phyloP scores from a whole-genome alignment of 2,113 vertebrate species.

The Sarotherodon lohbergeri region DNA sequence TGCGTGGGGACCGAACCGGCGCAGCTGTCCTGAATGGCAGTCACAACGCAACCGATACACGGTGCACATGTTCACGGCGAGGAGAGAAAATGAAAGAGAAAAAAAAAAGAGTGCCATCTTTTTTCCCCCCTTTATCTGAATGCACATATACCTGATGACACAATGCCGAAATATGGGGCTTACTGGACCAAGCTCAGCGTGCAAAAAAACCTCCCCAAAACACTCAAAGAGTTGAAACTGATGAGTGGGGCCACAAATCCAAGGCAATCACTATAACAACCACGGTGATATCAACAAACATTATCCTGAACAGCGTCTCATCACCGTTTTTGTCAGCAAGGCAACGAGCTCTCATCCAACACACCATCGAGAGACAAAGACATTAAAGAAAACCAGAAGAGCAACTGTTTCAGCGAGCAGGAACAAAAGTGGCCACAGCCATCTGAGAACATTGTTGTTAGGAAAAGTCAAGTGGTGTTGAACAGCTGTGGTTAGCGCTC shows the following conservation, averaged over 20 bases:
- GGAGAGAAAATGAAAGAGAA: background rate
- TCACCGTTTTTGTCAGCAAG: background rate
- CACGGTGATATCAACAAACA: slow-evolving; percentile 4
- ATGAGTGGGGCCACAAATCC: background rate
- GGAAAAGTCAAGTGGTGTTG: slow-evolving; percentile 59
- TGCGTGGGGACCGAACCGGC: slow-evolving; percentile 16
- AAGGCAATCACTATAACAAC: slow-evolving; percentile 29
- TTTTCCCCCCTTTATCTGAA: background rate
- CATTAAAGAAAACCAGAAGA: background rate
- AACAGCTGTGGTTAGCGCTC: slow-evolving; percentile 60
- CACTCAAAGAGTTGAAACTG: background rate
- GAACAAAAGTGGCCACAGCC: slow-evolving; percentile 38
- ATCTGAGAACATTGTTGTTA: slow-evolving; percentile 56
- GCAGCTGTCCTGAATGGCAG: slow-evolving; percentile 71
- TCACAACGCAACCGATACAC: slow-evolving; percentile 56
- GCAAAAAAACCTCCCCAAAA: background rate
- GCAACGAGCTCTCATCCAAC: background rate
- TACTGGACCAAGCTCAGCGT: background rate
- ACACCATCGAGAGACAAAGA: background rate
- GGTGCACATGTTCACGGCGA: slow-evolving; percentile 46
- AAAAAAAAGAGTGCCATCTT: background rate
- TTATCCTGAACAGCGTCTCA: background rate
- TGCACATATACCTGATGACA: background rate
- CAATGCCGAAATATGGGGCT: slow-evolving; percentile 19
- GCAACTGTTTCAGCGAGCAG: slow-evolving; percentile 27